phyloP scores from a whole-genome alignment of 1,140 invertebrate species.

The Drosophila arawakana region DNA sequence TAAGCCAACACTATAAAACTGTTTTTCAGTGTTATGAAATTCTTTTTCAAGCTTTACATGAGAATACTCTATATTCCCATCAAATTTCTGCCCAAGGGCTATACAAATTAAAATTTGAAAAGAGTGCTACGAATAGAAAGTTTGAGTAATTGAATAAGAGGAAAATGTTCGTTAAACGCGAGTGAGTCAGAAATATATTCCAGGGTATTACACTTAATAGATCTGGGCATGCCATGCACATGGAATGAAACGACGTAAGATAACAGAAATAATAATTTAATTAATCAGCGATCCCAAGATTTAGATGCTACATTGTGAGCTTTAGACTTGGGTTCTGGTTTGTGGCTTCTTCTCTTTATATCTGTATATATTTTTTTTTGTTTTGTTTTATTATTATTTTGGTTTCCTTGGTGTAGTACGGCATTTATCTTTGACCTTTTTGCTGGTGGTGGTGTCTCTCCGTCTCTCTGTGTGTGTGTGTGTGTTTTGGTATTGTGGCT shows the following conservation, averaged over 20 bases:
- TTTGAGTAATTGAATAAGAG: slow-evolving; percentile 14
- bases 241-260: neutral
- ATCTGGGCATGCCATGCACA: slow-evolving; percentile 5
- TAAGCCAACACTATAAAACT: too few relatives aligned
- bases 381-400: too few relatives aligned
- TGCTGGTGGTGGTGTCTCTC: slow-evolving; percentile 24
- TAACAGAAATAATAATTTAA: slow-evolving; percentile 49
- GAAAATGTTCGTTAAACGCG: slow-evolving; percentile 13
- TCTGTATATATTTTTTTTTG: neutral
- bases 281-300: slow-evolving; percentile 42
- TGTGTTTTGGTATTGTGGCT: slow-evolving; percentile 73
- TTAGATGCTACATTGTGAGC: slow-evolving; percentile 20
- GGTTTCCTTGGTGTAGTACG: slow-evolving; percentile 14
- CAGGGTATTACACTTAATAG: slow-evolving; percentile 28
- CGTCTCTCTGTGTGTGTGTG: slow-evolving; percentile 16
- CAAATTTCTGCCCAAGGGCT: neutral
- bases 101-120: slow-evolving; percentile 10
- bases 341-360: slow-evolving; percentile 32
- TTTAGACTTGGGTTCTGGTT: slow-evolving; percentile 44
- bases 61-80: neutral
- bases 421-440: slow-evolving; percentile 77
- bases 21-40: too few relatives aligned
- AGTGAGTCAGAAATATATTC: slow-evolving; percentile 21
- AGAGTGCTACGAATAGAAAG: slow-evolving; percentile 19
- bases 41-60: neutral